A percentile compares a stretch with the other conserved stretches of the same genome.
phyloP scores from a whole-genome alignment of 2,797 vertebrate species.

The Octomys mimax region DNA sequence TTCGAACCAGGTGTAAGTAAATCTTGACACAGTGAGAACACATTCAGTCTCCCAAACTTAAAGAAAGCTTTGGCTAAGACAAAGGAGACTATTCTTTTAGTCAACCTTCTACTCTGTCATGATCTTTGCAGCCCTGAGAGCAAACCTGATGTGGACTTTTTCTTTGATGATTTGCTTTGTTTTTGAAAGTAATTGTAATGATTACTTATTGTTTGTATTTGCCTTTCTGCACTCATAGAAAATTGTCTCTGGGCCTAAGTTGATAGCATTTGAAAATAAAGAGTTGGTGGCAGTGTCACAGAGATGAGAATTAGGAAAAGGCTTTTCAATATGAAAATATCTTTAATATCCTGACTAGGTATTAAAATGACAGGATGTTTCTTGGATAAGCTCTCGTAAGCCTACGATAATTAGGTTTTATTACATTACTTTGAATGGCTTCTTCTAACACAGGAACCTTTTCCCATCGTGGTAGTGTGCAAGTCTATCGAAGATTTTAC shows the following conservation, averaged over 20 bases:
- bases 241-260: background rate
- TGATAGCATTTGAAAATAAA: constrained; percentile 21
- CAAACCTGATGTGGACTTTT: background rate
- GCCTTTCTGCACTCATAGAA: background rate
- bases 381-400: background rate
- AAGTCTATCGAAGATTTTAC: background rate
- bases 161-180: background rate
- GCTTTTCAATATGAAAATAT: constrained; percentile 18
- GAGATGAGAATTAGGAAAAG: background rate
- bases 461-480: background rate
- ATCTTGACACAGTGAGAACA: background rate
- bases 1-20: background rate
- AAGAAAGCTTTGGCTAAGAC: background rate
- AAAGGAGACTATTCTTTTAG: background rate
- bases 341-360: constrained; percentile 68
- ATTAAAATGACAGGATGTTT: background rate
- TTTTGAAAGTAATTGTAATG: background rate
- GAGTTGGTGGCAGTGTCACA: background rate
- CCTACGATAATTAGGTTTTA: constrained; percentile 49
- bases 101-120: background rate
- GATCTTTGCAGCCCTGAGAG: background rate
- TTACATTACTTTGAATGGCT: background rate
- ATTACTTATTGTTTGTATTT: background rate
- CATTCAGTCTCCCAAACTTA: background rate
- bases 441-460: background rate